Conservation (phyloP, 2,113 vertebrate species). For the Corynorhinus townsendii region DNA sequence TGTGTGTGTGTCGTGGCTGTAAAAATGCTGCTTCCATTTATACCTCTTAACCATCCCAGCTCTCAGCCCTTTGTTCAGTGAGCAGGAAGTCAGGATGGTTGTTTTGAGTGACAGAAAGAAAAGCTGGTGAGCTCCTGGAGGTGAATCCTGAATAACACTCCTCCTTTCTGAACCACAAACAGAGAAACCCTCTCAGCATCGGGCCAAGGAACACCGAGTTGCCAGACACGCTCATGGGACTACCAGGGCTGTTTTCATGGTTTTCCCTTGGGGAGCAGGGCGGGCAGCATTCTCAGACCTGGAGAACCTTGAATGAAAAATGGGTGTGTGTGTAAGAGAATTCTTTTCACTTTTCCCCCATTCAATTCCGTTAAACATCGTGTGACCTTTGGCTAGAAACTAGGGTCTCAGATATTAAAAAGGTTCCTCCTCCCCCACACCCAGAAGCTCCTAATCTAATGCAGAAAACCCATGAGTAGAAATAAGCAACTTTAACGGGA, state of each 20-base stretch:
- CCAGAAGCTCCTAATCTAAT: background rate
- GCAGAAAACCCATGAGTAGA: background rate
- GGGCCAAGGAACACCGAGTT: background rate
- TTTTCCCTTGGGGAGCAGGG: background rate
- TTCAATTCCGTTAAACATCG: background rate
- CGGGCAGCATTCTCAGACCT: background rate
- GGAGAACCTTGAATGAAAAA: background rate
- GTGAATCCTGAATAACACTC: background rate
- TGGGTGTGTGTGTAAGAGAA: background rate
- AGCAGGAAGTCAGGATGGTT: background rate
- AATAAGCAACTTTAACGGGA: background rate
- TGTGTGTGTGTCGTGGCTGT: background rate
- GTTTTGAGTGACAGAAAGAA: background rate
- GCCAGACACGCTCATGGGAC: background rate
- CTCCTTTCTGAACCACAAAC: background rate
- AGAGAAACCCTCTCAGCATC: background rate
- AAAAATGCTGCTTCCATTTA: background rate
- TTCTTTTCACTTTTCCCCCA: background rate
- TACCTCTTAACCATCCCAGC: background rate
- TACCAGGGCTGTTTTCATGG: rapidly evolving
- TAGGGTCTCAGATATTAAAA: background rate
- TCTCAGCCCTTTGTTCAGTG: background rate
- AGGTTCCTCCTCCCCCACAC: background rate
- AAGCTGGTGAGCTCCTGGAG: background rate
- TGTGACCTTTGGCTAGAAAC: background rate